A percentile compares a stretch with the other conserved stretches of the same genome.
Evolutionary conservation across 2,797 vertebrate genomes (phyloP).

Genomic region (Caiman crocodilus): DNA sequence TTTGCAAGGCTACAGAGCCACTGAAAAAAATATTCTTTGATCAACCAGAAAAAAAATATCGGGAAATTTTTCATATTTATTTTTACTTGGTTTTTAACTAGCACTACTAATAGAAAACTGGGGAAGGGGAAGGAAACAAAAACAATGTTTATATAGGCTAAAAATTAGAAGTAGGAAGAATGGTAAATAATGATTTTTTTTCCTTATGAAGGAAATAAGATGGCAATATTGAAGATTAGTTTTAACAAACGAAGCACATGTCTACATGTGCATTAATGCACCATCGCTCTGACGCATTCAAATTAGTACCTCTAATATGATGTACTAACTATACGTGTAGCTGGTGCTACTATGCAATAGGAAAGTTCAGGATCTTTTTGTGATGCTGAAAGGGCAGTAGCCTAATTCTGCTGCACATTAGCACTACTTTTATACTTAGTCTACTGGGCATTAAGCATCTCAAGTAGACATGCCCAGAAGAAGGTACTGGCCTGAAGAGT

Average conservation of each 20-base stretch:
- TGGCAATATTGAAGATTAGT: background rate
- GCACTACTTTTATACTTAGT: too few relatives aligned
- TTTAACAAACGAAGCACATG: background rate
- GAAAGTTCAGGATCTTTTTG: too few relatives aligned
- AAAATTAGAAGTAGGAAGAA: background rate
- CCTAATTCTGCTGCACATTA: too few relatives aligned
- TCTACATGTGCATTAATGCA: too few relatives aligned
- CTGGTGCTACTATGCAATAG: too few relatives aligned
- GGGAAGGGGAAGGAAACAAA: background rate
- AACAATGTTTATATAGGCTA: background rate
- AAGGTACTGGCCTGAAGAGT: background rate
- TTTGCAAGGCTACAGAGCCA: background rate
- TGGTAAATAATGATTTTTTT: background rate
- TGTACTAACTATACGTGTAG: too few relatives aligned
- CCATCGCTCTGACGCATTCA: too few relatives aligned
- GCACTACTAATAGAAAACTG: background rate
- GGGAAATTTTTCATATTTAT: background rate
- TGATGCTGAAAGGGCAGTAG: too few relatives aligned
- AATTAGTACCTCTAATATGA: too few relatives aligned
- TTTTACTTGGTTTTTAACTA: background rate
- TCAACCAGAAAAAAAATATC: background rate
- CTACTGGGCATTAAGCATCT: background rate
- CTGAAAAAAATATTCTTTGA: background rate
- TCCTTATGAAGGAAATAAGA: background rate
- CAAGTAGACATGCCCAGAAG: background rate